These are phyloP conservation scores for Drosophila ezoana DNA, from an alignment of 2,888 invertebrate species.

Conservation along the genomic window DNA sequence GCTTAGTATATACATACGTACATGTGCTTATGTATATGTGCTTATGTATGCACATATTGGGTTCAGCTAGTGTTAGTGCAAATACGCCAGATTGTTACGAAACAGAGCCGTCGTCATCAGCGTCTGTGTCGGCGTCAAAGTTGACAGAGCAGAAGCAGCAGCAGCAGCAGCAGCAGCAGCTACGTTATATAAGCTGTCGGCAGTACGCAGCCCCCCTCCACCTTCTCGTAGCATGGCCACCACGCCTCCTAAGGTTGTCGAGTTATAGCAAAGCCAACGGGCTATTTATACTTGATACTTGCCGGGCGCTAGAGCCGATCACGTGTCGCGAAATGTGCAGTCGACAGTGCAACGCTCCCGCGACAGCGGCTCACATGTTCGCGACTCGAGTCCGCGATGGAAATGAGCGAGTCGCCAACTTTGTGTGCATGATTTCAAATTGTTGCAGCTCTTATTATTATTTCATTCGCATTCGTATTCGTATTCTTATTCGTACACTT, in stretches of 20 bases:
- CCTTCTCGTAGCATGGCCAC: too few species aligned
- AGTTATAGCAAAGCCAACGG: constrained; percentile 30
- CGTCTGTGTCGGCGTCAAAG: constrained; percentile 28
- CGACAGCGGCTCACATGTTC: constrained; percentile 79
- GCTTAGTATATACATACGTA: neutral
- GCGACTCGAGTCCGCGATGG: constrained; percentile 71
- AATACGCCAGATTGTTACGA: constrained; percentile 56
- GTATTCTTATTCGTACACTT: too few species aligned
- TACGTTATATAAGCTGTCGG: constrained; percentile 52
- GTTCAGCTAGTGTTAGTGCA: neutral
- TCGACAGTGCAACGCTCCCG: constrained; percentile 82
- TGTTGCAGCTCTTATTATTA: neutral
- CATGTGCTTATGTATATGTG: neutral
- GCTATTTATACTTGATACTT: constrained; percentile 53
- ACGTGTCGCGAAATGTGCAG: constrained; percentile 75
- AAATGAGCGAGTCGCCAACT: constrained; percentile 57
- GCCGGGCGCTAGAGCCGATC: constrained; percentile 47
- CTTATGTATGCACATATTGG: constrained; percentile 1
- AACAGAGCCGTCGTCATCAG: constrained; percentile 25
- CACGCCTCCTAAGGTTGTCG: neutral
- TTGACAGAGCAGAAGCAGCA: constrained; percentile 33
- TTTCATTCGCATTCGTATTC: neutral
- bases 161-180: constrained; percentile 35
- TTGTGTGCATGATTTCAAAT: constrained; percentile 39
- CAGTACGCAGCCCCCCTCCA: constrained; percentile 16